phyloP scores from a whole-genome alignment of 2,113 vertebrate species.

The Bufo gargarizans region DNA sequence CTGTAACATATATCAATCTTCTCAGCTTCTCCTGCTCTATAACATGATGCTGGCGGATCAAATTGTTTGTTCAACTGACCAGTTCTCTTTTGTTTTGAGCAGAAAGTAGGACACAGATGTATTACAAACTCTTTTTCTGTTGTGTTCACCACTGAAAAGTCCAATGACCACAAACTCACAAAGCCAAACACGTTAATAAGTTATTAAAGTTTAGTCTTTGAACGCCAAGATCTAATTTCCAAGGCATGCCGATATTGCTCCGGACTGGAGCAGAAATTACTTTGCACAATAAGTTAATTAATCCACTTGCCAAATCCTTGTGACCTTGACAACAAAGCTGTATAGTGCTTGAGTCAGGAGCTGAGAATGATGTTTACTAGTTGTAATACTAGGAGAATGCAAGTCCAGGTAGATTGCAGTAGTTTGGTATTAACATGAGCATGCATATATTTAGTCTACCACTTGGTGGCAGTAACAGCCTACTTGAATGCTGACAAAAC shows the following conservation, averaged over 20 bases:
- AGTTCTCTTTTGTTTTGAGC: no score
- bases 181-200: constrained; percentile 3
- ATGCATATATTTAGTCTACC: not conserved
- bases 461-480: constrained; percentile 33
- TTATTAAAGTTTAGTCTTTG: constrained; percentile 20
- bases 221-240: constrained; percentile 24
- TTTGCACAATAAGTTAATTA: constrained; percentile 53
- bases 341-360: constrained; percentile 16
- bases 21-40: no score
- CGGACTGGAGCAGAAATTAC: constrained; percentile 45
- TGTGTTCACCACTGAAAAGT: not conserved
- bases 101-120: not conserved
- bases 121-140: not conserved
- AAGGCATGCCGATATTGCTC: constrained; percentile 35
- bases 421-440: not conserved
- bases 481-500: not conserved
- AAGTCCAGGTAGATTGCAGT: not conserved
- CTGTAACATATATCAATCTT: no score
- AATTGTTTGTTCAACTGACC: no score
- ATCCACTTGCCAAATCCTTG: constrained; percentile 49
- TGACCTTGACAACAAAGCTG: constrained; percentile 38
- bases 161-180: not conserved
- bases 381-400: not conserved
- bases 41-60: no score
- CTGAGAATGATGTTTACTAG: constrained; percentile 5